Evolutionary conservation across 2,888 invertebrate genomes (phyloP), one percentile per base, ranked within the genome.

Genomic region (Sepiola atlantica): DNA sequence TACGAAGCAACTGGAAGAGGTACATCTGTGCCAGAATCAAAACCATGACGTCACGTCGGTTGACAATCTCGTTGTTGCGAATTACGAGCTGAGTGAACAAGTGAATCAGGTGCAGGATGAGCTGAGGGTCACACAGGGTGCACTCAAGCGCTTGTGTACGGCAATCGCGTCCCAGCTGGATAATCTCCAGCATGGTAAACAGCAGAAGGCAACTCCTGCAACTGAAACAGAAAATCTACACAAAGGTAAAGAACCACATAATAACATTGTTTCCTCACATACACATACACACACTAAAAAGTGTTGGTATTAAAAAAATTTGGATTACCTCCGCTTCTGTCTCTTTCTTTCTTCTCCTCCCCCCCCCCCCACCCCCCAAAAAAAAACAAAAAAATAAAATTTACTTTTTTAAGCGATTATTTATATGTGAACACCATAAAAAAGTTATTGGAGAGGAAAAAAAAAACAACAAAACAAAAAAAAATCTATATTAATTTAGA

Each of bases 71-170:
- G 45, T 54, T 3, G n/a, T 92, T 10, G 18, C 92, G 20, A 94
- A 94, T 32, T 95, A 95, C 20, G 93, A 94, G 55, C 94, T 95
- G 91, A 95, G 95, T 12, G 94, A 94, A 8, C 95, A 95, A 28
- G 95, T 95, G 77, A 95, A 95, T 93, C 94, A 95, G 14, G 95
- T 95, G 61, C 92, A 95, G 92, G 94, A 94, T 24, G 94, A 95
- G 91, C 77, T 95, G 21, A 95, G 94, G 94, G 91, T 92, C n/a
- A 94, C 94, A n/a, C 94, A 95, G 45, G 91, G 94, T 54, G 95
- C 95, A 24, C 95, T 95, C 61, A 93, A 94, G 92, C 95, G 95
- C 92, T 92, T 92, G 55, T 92, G 92, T 21, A 45, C 14, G 95
- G 21, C 93, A 95, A 77, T 94, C 93, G 94, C 35, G 94, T 94